Conservation (phyloP, 2,113 vertebrate genomes). For the Onychostruthus taczanowskii region DNA sequence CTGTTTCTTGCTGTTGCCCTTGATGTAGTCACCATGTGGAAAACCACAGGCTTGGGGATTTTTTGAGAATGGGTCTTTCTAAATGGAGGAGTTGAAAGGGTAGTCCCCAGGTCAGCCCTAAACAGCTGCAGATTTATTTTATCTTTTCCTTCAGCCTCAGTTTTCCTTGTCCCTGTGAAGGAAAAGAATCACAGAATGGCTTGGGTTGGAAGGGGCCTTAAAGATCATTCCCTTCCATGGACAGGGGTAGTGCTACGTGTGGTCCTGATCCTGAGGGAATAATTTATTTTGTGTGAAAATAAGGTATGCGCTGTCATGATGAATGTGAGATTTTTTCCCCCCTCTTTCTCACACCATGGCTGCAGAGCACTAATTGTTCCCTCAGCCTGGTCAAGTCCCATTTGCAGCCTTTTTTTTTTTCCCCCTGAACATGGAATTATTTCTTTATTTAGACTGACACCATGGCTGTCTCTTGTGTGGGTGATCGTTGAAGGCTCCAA, state of each 20-base stretch:
- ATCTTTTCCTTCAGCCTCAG: not conserved
- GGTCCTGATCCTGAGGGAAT: not conserved
- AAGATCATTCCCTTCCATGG: not conserved
- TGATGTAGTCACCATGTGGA: not conserved
- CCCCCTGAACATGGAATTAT: not conserved
- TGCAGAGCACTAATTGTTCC: not conserved
- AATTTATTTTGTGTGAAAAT: not conserved
- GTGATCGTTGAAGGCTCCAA: not conserved
- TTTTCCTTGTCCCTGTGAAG: not conserved
- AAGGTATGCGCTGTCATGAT: fast-evolving
- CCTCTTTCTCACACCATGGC: fast-evolving
- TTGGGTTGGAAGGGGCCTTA: not conserved
- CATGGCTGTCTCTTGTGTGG: not conserved
- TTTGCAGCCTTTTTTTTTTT: not conserved
- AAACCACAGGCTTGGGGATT: fast-evolving
- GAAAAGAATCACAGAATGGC: not conserved
- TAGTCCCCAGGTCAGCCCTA: not conserved
- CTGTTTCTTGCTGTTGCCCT: not conserved
- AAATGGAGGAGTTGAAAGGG: not conserved
- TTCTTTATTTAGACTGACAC: not conserved
- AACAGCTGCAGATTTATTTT: not conserved
- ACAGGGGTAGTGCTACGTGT: fast-evolving
- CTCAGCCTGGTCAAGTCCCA: not conserved
- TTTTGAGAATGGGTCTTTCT: not conserved
- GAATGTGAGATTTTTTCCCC: not conserved